Evolutionary conservation across 2,888 invertebrate species (phyloP), one percentile per base, ranked within the genome.

Genomic region (Ptychoptera contaminata): DNA sequence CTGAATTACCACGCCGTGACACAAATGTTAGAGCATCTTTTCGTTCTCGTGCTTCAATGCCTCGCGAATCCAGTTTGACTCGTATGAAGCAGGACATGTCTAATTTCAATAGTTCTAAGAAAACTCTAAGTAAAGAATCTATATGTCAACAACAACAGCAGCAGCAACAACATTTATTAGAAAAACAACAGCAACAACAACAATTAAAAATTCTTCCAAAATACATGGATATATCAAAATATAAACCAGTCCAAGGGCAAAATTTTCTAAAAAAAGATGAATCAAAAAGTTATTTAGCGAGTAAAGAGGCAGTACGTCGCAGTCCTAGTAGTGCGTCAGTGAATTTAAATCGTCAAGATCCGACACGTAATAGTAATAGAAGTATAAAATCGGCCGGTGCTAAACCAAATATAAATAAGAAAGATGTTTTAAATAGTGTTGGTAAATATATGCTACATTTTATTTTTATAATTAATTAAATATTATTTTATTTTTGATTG

Each of bases 161-260:
- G 54, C 56, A 2, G 50, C 47, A 12, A 29, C 41, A 10, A 41
- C 41, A 16, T 29, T 15, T 6, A 14, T 44, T 23, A 23, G 23
- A 23, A 23, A 23, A 32, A 29, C 46, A 14, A 47, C 44, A 45
- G 44, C 48, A 47, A 46, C 48, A 42, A 46, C n/a, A 8, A 30
- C 37, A 16, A 2, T 45, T 45, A 30, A 48, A 46, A 2, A 58
- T 67, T 39, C 62, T 63, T 48, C 67, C 67, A 10, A 68, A 74
- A 41, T 76, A 76, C 55, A 57, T 76, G 47, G 76, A 76, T 61
- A 76, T 76, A 48, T 74, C 74, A 41, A 74, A 74, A 59, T 76
- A 75, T 59, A 75, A 74, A 58, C 65, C 62, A 40, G 67, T 67
- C 2, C 67, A 72, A 47, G 49, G 51, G 6, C 63, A 63, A 52